Evolutionary conservation across 2,113 vertebrate species (phyloP), one percentile per base, ranked within the genome.

Genomic region (Tretioscincus oriximinensis): DNA sequence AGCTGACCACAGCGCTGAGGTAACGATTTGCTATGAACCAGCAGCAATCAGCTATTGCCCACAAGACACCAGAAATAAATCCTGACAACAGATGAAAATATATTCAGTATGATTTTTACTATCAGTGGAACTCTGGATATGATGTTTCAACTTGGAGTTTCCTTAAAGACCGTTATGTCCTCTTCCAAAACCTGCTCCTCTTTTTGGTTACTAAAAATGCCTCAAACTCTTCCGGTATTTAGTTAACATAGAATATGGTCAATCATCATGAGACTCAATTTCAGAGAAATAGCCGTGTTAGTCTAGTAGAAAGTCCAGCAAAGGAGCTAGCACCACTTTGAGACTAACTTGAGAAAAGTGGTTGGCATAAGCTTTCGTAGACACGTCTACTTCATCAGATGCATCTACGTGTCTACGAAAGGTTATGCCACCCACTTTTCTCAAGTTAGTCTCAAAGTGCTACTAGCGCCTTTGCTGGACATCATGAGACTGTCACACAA

Each of bases 1-100:
- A 97, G 75, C 96, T 97, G 91, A 98, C 77, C 7, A 96, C 95
- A 1, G 96, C 90, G 66, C 95, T 96, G 74, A 98, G 94, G 90
- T 96, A 96, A 76, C 92, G 94, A 90, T 97, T 98, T 60, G 96
- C 97, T 74, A 98, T 72, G 89, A 97, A 96, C 96, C 97, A 98
- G 87, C 95, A 96, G 91, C 96, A 98, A 75, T 89, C 96, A 11
- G 94, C 96, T 49, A 95, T 77, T 0, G 95, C 88, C 97, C 97
- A 98, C 84, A 99, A 96, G 29, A 95, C n/a, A 65, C 97, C 97
- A 26, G 96, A 96, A 76, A 95, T 45, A 82, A 98, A 93, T 6
- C 96, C 97, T 98, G 91, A 84, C 84, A 91, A 73, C n/a, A 69
- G 22, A 26, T 18, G 28, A 69, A 22, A 16, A 64, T 64, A 49